phyloP scores from a whole-genome alignment of 2,888 invertebrate species.

The Myathropa florea region DNA sequence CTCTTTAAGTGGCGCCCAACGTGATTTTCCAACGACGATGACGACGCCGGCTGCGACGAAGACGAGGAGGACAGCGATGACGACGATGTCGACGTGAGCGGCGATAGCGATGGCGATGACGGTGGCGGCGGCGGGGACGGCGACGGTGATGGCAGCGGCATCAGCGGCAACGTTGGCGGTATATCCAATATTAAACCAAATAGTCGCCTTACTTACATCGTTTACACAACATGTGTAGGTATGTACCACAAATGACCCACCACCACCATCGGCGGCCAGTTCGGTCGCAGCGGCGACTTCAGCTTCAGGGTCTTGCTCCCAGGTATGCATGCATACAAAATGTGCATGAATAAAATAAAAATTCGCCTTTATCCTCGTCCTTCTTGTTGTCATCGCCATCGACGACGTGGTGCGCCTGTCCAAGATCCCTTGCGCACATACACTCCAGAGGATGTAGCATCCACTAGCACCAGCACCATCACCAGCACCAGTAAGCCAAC shows the following conservation, averaged over 20 bases:
- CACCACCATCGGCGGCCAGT: constrained; percentile 12
- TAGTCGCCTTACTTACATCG: constrained; percentile 68
- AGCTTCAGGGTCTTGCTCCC: background rate
- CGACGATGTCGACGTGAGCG: constrained; percentile 10
- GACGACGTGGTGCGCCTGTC: background rate
- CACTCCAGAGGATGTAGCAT: too few species aligned
- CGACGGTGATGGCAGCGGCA: background rate
- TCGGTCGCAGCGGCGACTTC: background rate
- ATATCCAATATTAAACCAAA: constrained; percentile 69
- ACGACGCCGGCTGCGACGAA: background rate
- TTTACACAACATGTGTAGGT: constrained; percentile 69
- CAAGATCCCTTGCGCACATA: background rate
- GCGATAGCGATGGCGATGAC: background rate
- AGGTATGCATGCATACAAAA: constrained; percentile 67
- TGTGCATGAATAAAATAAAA: constrained; percentile 66
- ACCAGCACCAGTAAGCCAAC: too few species aligned
- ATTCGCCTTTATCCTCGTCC: background rate
- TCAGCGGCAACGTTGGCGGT: constrained; percentile 57
- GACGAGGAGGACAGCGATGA: background rate
- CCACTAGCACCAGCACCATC: too few species aligned
- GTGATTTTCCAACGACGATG: constrained; percentile 21
- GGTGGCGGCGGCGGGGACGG: background rate
- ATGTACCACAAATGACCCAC: constrained; percentile 70
- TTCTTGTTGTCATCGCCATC: background rate
- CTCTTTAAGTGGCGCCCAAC: constrained; percentile 68